Evolutionary conservation across 2,113 vertebrate genomes (phyloP).

Genomic region (Pterophyllum scalare): DNA sequence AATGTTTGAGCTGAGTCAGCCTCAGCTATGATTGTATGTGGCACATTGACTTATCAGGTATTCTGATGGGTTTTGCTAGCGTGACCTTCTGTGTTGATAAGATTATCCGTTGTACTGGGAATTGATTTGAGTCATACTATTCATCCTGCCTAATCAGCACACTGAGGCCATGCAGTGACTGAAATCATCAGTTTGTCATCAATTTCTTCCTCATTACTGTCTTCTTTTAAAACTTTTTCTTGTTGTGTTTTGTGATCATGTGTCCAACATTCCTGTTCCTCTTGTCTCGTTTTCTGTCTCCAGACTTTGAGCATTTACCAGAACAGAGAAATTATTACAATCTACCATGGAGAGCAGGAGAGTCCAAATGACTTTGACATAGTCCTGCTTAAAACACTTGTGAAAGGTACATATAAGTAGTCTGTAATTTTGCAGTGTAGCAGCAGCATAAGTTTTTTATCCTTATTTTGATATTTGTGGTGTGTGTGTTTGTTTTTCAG

Average conservation of each 20-base stretch:
- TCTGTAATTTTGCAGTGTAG: neutral
- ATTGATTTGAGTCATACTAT: neutral
- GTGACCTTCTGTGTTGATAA: neutral
- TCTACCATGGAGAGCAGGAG: constrained; percentile 85
- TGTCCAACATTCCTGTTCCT: neutral
- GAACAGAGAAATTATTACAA: constrained; percentile 83
- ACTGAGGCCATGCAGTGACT: neutral
- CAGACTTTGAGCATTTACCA: constrained; percentile 86
- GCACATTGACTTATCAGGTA: too few species aligned
- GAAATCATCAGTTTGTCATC: neutral
- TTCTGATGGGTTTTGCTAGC: neutral
- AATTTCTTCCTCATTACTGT: neutral
- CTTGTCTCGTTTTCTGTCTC: neutral
- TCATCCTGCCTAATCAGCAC: neutral
- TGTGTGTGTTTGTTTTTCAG: constrained; percentile 53
- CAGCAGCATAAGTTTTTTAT: neutral
- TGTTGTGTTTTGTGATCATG: too few species aligned
- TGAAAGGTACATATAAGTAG: constrained; percentile 78
- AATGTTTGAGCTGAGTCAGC: too few species aligned
- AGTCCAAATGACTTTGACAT: constrained; percentile 89
- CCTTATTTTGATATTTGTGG: neutral
- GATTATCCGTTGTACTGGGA: neutral
- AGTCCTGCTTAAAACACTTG: constrained; percentile 86
- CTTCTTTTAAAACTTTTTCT: neutral
- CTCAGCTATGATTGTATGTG: too few species aligned